phyloP scores from a whole-genome alignment of 2,888 invertebrate species.

The Litoditis marina region DNA sequence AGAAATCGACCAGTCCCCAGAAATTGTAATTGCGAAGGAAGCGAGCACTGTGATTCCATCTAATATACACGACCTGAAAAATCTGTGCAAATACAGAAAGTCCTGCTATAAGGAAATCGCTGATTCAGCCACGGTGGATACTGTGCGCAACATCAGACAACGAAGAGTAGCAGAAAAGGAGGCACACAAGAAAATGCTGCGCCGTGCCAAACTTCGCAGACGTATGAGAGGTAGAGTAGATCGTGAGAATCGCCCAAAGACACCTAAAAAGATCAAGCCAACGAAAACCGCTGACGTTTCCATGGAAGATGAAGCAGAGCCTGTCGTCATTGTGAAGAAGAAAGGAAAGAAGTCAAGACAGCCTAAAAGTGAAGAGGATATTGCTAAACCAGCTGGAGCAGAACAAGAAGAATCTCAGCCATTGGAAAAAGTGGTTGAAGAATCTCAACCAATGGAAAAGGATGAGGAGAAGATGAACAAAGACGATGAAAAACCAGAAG shows the following conservation, averaged over 20 bases:
- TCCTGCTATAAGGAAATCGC: conserved; percentile 48
- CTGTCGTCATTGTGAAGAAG: too few relatives aligned
- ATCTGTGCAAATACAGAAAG: conserved; percentile 49
- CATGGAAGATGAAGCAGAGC: conserved; percentile 13
- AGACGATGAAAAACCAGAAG: conserved; percentile 9
- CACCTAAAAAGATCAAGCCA: not conserved
- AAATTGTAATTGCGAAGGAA: conserved; percentile 24
- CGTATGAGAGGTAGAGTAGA: conserved; percentile 3
- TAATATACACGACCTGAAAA: conserved; percentile 34
- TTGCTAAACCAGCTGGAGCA: not conserved
- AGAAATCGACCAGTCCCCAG: conserved; percentile 25
- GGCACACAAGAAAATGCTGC: conserved; percentile 21
- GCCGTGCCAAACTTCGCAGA: conserved; percentile 21
- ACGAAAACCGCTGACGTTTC: not conserved
- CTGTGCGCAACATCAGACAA: conserved; percentile 34
- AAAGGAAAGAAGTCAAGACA: conserved; percentile 19
- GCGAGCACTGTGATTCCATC: conserved; percentile 30
- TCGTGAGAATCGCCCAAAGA: not conserved
- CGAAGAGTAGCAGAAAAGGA: conserved; percentile 33
- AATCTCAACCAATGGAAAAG: conserved; percentile 13
- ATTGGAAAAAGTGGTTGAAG: conserved; percentile 9
- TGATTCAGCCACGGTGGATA: conserved; percentile 29
- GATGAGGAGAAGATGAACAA: conserved; percentile 14
- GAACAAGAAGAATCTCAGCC: conserved; percentile 1
- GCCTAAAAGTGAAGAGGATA: conserved; percentile 6